Evolutionary conservation across 2,888 invertebrate genomes (phyloP), one percentile per base, ranked within the genome.

Genomic region (Boloria selene): DNA sequence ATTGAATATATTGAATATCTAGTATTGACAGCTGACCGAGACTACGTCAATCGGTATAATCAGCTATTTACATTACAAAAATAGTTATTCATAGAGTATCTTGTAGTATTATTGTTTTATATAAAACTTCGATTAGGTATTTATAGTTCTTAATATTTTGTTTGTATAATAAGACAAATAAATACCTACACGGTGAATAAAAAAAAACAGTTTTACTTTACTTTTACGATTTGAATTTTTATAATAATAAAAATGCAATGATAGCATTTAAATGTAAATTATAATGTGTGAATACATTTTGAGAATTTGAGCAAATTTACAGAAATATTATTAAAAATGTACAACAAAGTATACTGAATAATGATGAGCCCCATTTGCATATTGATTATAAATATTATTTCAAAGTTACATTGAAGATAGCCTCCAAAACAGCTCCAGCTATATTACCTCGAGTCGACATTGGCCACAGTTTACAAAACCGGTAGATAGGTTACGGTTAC

Each of bases 401-500:
- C 61, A 55, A 64, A 62, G 69, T 69, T 62, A 69, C 69, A 71
- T 72, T 70, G 73, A 73, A 64, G 64, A 69, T 71, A 73, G 70
- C 74, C 74, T 74, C 81, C 83, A 82, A 84, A 85, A 79, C 80
- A 79, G 81, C 83, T 86, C 80, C 81, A 83, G 82, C 80, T 78
- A 79, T 85, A 86, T 88, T 86, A 86, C 89, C 87, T 88, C 88
- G 88, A 76, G 73, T 79, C 83, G 88, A 87, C 89, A 87, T 90
- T 90, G 90, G 83, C 84, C 85, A 82, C 81, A 81, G 85, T 81
- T 82, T 83, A 84, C 81, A 81, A 84, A 89, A 90, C 90, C 90
- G 90, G 90, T 90, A 89, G 80, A 79, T 89, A 89, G 80, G 78
- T 80, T 83, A 85, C 77, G 84, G 90, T 86, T 88, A 87, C 88